Conservation (phyloP, 35 echinoderm and acorn worm species). For the Heliocidaris tuberculata region DNA sequence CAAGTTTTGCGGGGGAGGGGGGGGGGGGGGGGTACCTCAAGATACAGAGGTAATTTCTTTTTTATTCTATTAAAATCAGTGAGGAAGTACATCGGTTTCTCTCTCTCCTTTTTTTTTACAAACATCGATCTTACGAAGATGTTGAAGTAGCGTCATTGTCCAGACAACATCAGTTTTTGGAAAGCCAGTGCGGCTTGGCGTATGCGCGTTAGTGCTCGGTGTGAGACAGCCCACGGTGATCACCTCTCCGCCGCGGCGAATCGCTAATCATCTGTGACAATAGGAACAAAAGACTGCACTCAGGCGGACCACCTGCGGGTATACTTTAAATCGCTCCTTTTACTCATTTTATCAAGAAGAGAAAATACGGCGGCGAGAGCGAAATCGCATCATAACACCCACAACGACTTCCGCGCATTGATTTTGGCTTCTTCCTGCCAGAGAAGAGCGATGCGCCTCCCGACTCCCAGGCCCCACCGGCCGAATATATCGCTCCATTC, state of each 20-base stretch:
- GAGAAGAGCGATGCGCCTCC: background rate
- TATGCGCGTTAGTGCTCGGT: background rate
- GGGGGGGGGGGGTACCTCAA: too few relatives aligned
- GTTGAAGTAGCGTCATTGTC: background rate
- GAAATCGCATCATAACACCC: constrained; percentile 49
- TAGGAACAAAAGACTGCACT: constrained; percentile 51
- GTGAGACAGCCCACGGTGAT: constrained; percentile 38
- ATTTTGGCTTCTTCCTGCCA: constrained; percentile 50
- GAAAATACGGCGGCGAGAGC: constrained; percentile 48
- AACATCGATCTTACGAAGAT: background rate
- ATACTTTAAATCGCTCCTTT: constrained; percentile 56
- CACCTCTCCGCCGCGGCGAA: constrained; percentile 43
- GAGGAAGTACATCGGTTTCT: too few relatives aligned
- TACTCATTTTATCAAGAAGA: constrained; percentile 48
- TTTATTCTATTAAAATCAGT: too few relatives aligned
- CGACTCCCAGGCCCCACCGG: constrained; percentile 33
- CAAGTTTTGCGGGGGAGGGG: too few relatives aligned
- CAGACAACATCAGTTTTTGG: background rate
- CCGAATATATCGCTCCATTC: constrained; percentile 46
- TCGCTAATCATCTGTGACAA: constrained; percentile 54
- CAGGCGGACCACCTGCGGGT: constrained; percentile 51
- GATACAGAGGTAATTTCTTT: too few relatives aligned
- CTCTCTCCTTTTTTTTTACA: too few relatives aligned
- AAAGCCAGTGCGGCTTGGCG: background rate
- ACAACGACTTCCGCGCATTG: constrained; percentile 53